Evolutionary conservation across 2,888 invertebrate species (phyloP).

Genomic region (Harpalus rufipes): DNA sequence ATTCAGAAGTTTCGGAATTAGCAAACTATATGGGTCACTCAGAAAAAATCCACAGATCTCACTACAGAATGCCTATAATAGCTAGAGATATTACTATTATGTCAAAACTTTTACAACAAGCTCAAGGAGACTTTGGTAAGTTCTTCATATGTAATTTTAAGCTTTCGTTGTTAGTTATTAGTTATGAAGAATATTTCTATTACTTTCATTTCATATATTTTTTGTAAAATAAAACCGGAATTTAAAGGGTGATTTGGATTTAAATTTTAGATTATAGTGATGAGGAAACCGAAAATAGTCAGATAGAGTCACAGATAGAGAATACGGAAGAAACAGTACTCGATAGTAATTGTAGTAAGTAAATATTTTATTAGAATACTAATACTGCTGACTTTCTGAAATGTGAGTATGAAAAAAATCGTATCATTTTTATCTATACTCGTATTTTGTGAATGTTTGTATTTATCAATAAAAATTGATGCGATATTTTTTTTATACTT

Average conservation of each 20-base stretch:
- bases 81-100: slow-evolving; percentile 69
- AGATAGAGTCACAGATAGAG: neutral
- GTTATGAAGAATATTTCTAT: neutral
- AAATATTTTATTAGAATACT: neutral
- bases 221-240: neutral
- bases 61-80: slow-evolving; percentile 70
- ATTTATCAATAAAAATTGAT: slow-evolving; percentile 1
- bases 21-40: slow-evolving; percentile 71
- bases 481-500: neutral
- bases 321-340: slow-evolving; percentile 1
- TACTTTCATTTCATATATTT: neutral
- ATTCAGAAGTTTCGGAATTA: slow-evolving; percentile 69
- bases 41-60: slow-evolving; percentile 70
- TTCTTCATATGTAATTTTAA: neutral
- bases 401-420: neutral
- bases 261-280: slow-evolving; percentile 1
- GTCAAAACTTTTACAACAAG: slow-evolving; percentile 69
- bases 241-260: neutral
- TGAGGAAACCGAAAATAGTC: neutral
- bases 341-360: neutral
- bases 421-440: neutral
- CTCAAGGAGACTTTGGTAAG: slow-evolving; percentile 65
- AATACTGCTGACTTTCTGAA: neutral
- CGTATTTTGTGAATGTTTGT: slow-evolving; percentile 1
- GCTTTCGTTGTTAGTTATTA: neutral